Evolutionary conservation across 92 coral and sea anemone species (phyloP).

Genomic region (Diadumene lineata): DNA sequence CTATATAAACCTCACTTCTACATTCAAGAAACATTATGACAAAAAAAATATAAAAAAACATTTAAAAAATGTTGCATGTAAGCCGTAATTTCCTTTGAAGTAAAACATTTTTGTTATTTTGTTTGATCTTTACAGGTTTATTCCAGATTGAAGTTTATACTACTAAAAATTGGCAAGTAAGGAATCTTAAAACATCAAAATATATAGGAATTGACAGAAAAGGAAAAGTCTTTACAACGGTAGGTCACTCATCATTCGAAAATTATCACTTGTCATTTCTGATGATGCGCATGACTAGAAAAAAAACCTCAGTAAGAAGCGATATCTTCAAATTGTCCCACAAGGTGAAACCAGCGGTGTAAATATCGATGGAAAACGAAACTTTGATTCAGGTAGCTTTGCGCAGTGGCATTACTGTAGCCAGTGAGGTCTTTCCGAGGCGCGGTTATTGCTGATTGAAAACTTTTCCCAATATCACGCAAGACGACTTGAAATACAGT

Average conservation of each 20-base stretch:
- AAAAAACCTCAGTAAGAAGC: too few relatives aligned
- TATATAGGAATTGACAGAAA: constrained; percentile 68
- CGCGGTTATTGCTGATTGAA: constrained; percentile 85
- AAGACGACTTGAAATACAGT: constrained; percentile 67
- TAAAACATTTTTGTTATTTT: not conserved
- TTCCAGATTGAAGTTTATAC: constrained; percentile 78
- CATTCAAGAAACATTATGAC: too few relatives aligned
- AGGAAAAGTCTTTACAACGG: constrained; percentile 75
- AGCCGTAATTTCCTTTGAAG: not conserved
- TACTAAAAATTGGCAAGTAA: constrained; percentile 62
- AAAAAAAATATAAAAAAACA: too few relatives aligned
- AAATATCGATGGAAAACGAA: not conserved
- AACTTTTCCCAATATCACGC: constrained; percentile 72
- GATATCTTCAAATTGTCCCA: not conserved
- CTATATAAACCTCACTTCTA: too few relatives aligned
- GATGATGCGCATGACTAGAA: too few relatives aligned
- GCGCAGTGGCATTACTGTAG: constrained; percentile 95
- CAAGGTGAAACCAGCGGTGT: not conserved
- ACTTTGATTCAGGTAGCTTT: constrained; percentile 41
- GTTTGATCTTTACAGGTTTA: constrained; percentile 49
- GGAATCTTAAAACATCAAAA: constrained; percentile 51
- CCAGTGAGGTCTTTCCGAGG: constrained; percentile 71
- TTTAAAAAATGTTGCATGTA: too few relatives aligned
- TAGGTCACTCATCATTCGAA: too few relatives aligned
- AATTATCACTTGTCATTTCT: too few relatives aligned